Conservation (phyloP, 1,140 invertebrate genomes). For the Psilanteris sp. region DNA sequence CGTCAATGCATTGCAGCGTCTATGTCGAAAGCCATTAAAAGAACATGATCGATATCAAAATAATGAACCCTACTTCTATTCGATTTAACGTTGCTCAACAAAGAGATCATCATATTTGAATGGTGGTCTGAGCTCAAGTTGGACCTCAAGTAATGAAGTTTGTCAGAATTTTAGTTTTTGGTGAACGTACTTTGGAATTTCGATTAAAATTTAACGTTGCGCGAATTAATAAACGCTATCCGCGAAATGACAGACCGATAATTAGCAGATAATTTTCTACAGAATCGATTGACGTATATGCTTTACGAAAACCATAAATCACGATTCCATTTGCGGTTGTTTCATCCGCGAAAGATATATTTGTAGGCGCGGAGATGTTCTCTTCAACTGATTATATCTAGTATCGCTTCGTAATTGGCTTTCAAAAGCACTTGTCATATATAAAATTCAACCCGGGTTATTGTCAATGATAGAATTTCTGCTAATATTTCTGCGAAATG, state of each 20-base stretch:
- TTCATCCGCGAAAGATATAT: slow-evolving; percentile 41
- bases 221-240: slow-evolving; percentile 36
- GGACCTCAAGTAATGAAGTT: neutral
- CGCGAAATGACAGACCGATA: slow-evolving; percentile 40
- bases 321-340: slow-evolving; percentile 55
- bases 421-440: no score
- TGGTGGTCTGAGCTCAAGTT: neutral
- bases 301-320: slow-evolving; percentile 60
- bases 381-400: slow-evolving; percentile 45
- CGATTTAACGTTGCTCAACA: slow-evolving; percentile 21
- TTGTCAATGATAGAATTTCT: neutral
- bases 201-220: neutral
- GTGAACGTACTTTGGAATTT: slow-evolving; percentile 5
- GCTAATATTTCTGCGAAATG: no score
- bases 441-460: slow-evolving; percentile 6
- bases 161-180: neutral
- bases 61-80: slow-evolving; percentile 12
- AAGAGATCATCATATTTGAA: slow-evolving; percentile 40
- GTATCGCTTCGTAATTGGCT: slow-evolving; percentile 28
- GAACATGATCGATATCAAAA: slow-evolving; percentile 43
- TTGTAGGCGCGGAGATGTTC: slow-evolving; percentile 29
- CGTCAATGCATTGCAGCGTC: slow-evolving; percentile 49
- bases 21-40: slow-evolving; percentile 56
- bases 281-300: slow-evolving; percentile 55
- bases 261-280: slow-evolving; percentile 58